phyloP scores from a whole-genome alignment of 2,888 invertebrate species.

The Plebejus argus region DNA sequence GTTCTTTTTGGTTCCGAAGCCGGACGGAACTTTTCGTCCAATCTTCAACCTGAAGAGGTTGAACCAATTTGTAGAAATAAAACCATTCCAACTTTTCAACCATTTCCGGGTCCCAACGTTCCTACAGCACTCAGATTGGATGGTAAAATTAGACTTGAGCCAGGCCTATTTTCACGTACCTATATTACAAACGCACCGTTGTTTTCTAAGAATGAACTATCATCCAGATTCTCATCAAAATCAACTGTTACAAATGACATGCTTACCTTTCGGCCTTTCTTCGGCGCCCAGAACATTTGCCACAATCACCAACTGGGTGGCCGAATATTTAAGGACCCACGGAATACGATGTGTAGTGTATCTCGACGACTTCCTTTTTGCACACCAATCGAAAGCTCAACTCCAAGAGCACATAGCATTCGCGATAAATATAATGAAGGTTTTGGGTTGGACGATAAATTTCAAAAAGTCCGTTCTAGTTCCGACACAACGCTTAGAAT shows the following conservation, averaged over 20 bases:
- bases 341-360: constrained; percentile 46
- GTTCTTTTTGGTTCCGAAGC: constrained; percentile 41
- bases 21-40: constrained; percentile 35
- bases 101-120: constrained; percentile 40
- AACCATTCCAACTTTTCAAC: constrained; percentile 37
- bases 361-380: constrained; percentile 45
- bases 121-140: constrained; percentile 38
- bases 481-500: constrained; percentile 41
- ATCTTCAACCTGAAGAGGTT: constrained; percentile 40
- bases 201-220: constrained; percentile 36
- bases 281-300: constrained; percentile 43
- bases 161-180: constrained; percentile 44
- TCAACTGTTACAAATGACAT: no score
- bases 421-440: constrained; percentile 31
- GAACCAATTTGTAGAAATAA: constrained; percentile 37
- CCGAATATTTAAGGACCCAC: constrained; percentile 39
- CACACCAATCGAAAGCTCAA: constrained; percentile 29
- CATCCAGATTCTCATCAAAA: no score
- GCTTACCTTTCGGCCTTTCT: constrained; percentile 38
- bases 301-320: constrained; percentile 45
- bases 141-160: constrained; percentile 40
- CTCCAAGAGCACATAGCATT: constrained; percentile 32
- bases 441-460: constrained; percentile 41
- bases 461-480: constrained; percentile 39
- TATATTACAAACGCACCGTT: constrained; percentile 35